Conservation (phyloP, 2,888 invertebrate genomes). For the Dendrolimus pini region DNA sequence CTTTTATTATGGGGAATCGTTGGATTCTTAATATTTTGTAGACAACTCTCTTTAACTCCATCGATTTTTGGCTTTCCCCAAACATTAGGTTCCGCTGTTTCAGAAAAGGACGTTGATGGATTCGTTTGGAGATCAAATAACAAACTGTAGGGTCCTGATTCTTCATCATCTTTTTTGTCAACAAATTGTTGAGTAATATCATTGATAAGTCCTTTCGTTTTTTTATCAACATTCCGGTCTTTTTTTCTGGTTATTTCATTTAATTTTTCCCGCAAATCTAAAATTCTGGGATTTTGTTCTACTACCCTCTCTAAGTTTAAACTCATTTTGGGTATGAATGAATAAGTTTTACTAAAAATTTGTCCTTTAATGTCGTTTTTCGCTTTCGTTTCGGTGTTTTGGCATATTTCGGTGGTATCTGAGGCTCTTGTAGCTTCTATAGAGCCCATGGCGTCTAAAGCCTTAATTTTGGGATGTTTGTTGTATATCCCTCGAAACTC, state of each 20-base stretch:
- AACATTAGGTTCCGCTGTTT: conserved; percentile 28
- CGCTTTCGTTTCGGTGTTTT: conserved; percentile 32
- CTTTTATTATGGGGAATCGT: conserved; percentile 39
- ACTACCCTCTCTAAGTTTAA: conserved; percentile 58
- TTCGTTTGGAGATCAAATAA: conserved; percentile 70
- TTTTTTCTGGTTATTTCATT: conserved; percentile 66
- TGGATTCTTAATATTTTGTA: conserved; percentile 33
- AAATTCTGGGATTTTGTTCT: conserved; percentile 62
- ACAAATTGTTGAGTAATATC: conserved; percentile 61
- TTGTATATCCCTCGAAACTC: conserved; percentile 52
- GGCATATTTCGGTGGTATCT: conserved; percentile 31
- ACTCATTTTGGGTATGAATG: conserved; percentile 65
- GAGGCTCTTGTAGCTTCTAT: conserved; percentile 33
- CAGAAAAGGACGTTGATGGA: conserved; percentile 48
- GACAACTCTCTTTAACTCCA: conserved; percentile 22
- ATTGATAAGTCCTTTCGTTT: conserved; percentile 59
- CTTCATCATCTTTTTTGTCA: conserved; percentile 62
- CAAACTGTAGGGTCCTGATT: conserved; percentile 79
- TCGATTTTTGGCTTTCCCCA: conserved; percentile 39
- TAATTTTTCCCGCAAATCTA: conserved; percentile 64
- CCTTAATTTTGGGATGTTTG: conserved; percentile 46
- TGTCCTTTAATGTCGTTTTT: conserved; percentile 48
- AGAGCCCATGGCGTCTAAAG: conserved; percentile 31
- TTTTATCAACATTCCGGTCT: conserved; percentile 56
- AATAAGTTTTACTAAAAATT: conserved; percentile 49